phyloP scores from a whole-genome alignment of 2,797 vertebrate genomes.

The Poecilia picta region DNA sequence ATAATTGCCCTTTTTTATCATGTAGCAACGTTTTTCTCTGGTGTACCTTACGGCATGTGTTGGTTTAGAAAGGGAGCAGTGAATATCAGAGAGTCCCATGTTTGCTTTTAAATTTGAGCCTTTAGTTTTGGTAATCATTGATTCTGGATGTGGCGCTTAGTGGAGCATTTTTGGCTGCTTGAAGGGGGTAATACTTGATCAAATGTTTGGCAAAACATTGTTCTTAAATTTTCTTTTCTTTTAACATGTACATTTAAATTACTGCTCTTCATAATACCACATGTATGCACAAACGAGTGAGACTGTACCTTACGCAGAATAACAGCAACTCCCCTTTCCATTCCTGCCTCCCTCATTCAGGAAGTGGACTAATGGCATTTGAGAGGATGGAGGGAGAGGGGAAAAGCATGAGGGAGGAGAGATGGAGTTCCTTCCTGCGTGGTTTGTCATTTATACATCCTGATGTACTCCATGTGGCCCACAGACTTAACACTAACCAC shows the following conservation, averaged over 20 bases:
- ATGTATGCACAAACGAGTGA: constrained; percentile 1
- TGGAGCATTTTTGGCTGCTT: not conserved
- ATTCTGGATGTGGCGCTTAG: constrained; percentile 28
- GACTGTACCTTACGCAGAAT: constrained; percentile 37
- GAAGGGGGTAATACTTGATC: not conserved
- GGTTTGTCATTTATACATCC: constrained; percentile 89
- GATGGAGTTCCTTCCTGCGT: constrained; percentile 90
- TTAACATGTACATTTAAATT: constrained; percentile 15
- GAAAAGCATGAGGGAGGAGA: constrained; percentile 77
- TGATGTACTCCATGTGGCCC: constrained; percentile 81
- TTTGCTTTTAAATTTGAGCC: constrained; percentile 60
- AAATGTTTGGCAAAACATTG: not conserved
- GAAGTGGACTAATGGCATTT: constrained; percentile 90
- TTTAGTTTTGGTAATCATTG: constrained; percentile 47
- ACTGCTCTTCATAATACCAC: constrained; percentile 15
- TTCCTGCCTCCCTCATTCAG: constrained; percentile 81
- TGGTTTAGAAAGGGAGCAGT: constrained; percentile 22
- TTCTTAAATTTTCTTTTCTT: not conserved
- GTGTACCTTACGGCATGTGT: constrained; percentile 28
- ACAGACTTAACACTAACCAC: constrained; percentile 48
- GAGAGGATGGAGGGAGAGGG: constrained; percentile 79
- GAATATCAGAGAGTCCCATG: constrained; percentile 37
- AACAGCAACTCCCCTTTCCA: constrained; percentile 58
- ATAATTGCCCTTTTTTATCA: not conserved
- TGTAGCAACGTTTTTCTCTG: constrained; percentile 29